phyloP scores from a whole-genome alignment of 2,113 vertebrate genomes.

The Hiodon alosoides region DNA sequence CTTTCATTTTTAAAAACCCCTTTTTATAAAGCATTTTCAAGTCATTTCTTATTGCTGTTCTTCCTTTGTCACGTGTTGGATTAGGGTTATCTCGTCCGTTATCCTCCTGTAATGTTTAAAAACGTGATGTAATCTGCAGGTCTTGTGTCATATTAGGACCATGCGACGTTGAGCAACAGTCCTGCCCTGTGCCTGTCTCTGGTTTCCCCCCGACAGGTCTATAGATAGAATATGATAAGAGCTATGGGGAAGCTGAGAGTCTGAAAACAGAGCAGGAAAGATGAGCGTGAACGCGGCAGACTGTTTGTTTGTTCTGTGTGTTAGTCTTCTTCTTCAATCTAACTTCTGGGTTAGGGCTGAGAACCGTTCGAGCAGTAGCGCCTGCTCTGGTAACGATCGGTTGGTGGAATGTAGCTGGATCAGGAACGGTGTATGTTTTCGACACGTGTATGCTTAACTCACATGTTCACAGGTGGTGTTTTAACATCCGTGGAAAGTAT shows the following conservation, averaged over 20 bases:
- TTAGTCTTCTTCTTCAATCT: neutral
- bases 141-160: neutral
- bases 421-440: neutral
- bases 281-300: neutral
- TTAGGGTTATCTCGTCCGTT: too few species aligned
- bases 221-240: slow-evolving; percentile 46
- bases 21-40: neutral
- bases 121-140: neutral
- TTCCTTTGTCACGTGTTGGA: too few species aligned
- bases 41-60: neutral
- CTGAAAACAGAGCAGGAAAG: slow-evolving; percentile 18
- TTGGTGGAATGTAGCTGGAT: neutral
- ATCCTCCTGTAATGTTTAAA: too few species aligned
- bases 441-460: neutral
- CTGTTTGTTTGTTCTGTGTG: neutral
- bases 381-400: neutral
- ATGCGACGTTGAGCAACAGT: slow-evolving; percentile 17
- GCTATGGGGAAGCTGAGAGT: slow-evolving; percentile 25
- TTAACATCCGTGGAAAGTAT: too few species aligned
- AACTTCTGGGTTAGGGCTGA: neutral
- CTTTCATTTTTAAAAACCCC: too few species aligned
- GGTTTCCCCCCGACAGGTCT: slow-evolving; percentile 46
- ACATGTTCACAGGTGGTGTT: too few species aligned
- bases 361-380: neutral
- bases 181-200: slow-evolving; percentile 32